Base-by-base conservation (phyloP, 2,888 invertebrate genomes). In the Euphydryas editha region DNA sequence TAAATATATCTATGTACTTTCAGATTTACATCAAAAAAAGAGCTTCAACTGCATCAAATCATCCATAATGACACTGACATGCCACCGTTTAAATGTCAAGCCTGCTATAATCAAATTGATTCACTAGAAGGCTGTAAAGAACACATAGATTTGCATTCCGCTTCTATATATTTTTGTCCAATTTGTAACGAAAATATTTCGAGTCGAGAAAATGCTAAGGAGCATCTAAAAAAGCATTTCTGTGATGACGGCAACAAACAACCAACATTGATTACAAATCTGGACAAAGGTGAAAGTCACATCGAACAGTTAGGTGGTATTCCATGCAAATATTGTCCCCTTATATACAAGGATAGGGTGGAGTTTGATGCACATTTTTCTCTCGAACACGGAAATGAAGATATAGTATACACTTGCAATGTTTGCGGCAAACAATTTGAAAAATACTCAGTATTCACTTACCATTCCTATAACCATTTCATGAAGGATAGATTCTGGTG, bases 381-480 rank as follows among this genome's bases (percentile, higher is more conserved):
- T 1, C 79, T 82, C 20, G 83, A 87, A 55, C 94, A 94, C 36
- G 76, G 77, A 0, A 83, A 82, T 18, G 78, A 81, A 55, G 80
- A 79, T 0, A 77, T 89, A 18, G 81, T 93, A 3, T 94, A 94
- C 79, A 89, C 93, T 3, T 94, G 94, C 77, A 93, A 93, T 57
- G 91, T 93, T 73, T 95, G 94, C 76, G 88, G 90, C 65, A 94
- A 94, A 73, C 86, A 90, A 64, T 92, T 88, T 75, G 89, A 92
- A 20, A 93, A 93, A 73, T 94, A 94, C 78, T 81, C 87, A 0
- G 81, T 88, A 37, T 94, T 94, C 74, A 85, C 92, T 17, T 84
- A 91, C 51, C 94, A 95, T 77, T 94, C 94, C 80, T 93, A 94
- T 75, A 81, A 93, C 63, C 94, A 95, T 76, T 88, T 81, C 55